Conservation (phyloP, 2,797 vertebrate species). For the Coccyzus lansbergi region DNA sequence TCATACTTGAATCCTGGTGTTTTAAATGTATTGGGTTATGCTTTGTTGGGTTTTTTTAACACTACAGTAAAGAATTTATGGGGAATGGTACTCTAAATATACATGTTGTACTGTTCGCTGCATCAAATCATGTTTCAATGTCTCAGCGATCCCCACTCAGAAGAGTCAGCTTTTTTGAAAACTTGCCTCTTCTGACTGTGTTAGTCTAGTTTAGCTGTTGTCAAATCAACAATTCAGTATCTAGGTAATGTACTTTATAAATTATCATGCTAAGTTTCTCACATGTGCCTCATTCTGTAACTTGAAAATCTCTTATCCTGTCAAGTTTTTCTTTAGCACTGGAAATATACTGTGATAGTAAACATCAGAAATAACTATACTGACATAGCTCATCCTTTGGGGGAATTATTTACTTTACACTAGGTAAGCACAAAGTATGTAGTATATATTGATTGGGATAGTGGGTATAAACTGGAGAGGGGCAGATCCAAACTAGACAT, state of each 20-base stretch:
- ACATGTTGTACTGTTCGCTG: neutral
- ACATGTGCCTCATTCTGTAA: neutral
- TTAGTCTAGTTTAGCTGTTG: neutral
- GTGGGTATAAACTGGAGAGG: too few species aligned
- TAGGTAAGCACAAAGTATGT: neutral
- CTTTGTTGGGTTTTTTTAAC: neutral
- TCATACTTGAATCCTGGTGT: neutral
- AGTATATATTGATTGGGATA: neutral
- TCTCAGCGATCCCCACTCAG: neutral
- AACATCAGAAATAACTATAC: neutral
- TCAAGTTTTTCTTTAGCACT: neutral
- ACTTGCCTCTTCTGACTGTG: neutral
- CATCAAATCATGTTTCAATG: neutral
- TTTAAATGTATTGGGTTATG: neutral
- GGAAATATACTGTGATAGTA: neutral
- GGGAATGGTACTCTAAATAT: neutral
- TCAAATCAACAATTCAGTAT: neutral
- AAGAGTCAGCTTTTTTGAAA: neutral
- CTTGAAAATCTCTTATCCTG: neutral
- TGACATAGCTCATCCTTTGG: neutral
- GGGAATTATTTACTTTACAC: constrained; percentile 1
- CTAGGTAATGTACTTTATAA: neutral
- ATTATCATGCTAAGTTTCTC: neutral
- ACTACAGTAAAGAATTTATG: neutral
- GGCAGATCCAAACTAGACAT: too few species aligned